phyloP scores from a whole-genome alignment of 1,140 invertebrate species.

The Tetramorium simillimum region DNA sequence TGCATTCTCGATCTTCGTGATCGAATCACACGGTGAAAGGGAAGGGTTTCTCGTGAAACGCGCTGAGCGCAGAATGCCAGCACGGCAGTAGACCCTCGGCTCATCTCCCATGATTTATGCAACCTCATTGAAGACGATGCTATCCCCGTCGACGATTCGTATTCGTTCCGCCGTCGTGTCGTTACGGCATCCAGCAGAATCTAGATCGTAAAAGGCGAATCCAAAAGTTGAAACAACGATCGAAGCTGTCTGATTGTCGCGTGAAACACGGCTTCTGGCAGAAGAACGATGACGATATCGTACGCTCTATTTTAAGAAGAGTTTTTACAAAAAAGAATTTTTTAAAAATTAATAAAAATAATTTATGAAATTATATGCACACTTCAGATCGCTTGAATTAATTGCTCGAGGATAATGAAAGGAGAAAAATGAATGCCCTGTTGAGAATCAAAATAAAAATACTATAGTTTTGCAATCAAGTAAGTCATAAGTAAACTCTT shows the following conservation, averaged over 20 bases:
- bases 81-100: slow-evolving; percentile 41
- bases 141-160: slow-evolving; percentile 45
- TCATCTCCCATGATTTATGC: slow-evolving; percentile 72
- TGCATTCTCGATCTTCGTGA: slow-evolving; percentile 55
- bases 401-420: not conserved
- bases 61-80: slow-evolving; percentile 66
- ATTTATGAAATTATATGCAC: not conserved
- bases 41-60: slow-evolving; percentile 65
- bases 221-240: slow-evolving; percentile 24
- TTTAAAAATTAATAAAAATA: not conserved
- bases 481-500: not conserved
- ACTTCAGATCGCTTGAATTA: not conserved
- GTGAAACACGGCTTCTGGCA: not conserved
- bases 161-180: slow-evolving; percentile 49
- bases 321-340: not conserved
- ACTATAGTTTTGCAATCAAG: not conserved
- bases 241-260: not conserved
- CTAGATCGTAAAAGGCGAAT: slow-evolving; percentile 48
- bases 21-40: slow-evolving; percentile 75
- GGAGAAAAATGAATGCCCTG: not conserved
- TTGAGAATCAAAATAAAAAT: not conserved
- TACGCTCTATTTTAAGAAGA: not conserved
- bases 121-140: slow-evolving; percentile 73
- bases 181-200: slow-evolving; percentile 33
- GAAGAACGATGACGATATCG: not conserved